Percentiles rank a stretch among this genome's conserved stretches.
phyloP scores from a whole-genome alignment of 2,797 vertebrate genomes.

The Acrossocheilus wenchowensis region DNA sequence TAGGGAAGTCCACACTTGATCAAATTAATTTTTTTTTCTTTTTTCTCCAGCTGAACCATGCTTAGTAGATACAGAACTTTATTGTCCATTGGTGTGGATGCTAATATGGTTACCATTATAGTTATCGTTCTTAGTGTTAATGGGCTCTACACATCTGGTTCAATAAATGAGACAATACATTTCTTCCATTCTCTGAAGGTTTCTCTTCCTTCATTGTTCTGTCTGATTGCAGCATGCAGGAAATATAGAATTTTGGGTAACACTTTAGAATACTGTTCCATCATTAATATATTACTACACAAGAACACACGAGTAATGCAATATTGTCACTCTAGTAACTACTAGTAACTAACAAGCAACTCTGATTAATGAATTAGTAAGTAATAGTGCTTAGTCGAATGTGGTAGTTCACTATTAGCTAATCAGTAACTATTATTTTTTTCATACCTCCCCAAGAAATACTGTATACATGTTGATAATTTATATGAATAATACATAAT shows the following conservation, averaged over 20 bases:
- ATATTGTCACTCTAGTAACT: no score
- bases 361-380: no score
- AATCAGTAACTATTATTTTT: no score
- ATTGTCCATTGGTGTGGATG: neutral
- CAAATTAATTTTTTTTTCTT: neutral
- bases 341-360: no score
- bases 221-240: neutral
- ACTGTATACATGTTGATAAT: no score
- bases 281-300: no score
- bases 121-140: neutral
- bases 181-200: neutral
- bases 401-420: no score
- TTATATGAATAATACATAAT: no score
- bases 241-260: neutral
- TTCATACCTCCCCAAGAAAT: no score
- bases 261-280: no score
- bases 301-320: no score
- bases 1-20: neutral
- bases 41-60: neutral
- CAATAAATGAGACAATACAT: neutral
- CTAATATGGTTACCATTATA: neutral
- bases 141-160: neutral
- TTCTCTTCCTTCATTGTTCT: neutral
- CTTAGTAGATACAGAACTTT: neutral
- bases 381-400: no score